Evolutionary conservation across 2,797 vertebrate species (phyloP).

Genomic region (Coregonus sp.): DNA sequence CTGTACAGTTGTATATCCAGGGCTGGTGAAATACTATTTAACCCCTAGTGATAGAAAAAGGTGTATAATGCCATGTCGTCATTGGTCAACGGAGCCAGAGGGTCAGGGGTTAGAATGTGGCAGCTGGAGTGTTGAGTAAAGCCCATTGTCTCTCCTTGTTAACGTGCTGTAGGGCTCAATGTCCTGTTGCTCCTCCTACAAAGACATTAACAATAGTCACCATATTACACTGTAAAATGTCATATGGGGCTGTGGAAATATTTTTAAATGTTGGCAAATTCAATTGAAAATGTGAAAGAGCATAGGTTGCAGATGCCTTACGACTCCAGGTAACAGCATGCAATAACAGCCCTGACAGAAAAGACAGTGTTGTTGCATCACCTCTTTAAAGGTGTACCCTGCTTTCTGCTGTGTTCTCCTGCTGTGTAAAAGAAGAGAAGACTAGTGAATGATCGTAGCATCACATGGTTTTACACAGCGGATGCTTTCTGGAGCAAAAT

Average conservation of each 20-base stretch:
- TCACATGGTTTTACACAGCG: not conserved
- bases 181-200: constrained; percentile 4
- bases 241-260: not conserved
- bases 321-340: too few relatives aligned
- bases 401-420: not conserved
- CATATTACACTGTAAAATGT: not conserved
- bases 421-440: not conserved
- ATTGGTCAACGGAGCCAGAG: not conserved
- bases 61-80: not conserved
- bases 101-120: not conserved
- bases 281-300: not conserved
- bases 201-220: not conserved
- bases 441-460: not conserved
- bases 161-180: constrained; percentile 21
- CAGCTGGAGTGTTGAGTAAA: constrained; percentile 18
- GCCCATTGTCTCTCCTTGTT: not conserved
- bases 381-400: not conserved
- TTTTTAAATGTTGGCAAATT: not conserved
- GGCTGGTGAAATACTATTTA: not conserved
- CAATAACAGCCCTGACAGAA: not conserved
- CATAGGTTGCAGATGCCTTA: not conserved
- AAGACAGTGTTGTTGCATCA: not conserved
- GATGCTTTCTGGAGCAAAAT: not conserved
- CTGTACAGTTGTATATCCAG: not conserved
- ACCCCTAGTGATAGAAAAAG: not conserved